These are phyloP conservation scores for Pipistrellus kuhlii DNA, from an alignment of 2,797 vertebrate species.

Conservation along the genomic window DNA sequence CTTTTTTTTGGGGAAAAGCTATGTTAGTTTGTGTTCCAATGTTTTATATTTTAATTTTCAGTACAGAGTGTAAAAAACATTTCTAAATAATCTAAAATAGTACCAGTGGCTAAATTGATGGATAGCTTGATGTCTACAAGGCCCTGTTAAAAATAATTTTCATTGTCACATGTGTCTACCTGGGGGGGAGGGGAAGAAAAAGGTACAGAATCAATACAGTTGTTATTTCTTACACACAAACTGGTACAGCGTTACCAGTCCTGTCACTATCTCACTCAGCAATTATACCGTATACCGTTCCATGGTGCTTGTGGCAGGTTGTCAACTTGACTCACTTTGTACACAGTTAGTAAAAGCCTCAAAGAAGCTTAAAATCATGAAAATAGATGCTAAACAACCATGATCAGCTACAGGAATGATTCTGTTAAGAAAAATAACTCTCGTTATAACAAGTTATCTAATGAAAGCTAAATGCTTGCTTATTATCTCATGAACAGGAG, in stretches of 20 bases:
- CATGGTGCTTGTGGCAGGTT: background rate
- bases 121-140: background rate
- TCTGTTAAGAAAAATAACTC: background rate
- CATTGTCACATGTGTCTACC: background rate
- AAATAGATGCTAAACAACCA: slow-evolving; percentile 5
- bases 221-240: background rate
- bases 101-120: background rate
- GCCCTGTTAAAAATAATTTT: background rate
- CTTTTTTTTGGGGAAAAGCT: background rate
- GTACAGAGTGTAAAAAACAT: background rate
- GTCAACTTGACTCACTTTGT: background rate
- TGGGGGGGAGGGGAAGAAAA: background rate
- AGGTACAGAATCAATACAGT: background rate
- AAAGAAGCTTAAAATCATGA: background rate
- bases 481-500: background rate
- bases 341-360: background rate
- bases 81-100: background rate
- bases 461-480: background rate
- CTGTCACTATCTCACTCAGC: background rate
- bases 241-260: background rate
- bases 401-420: background rate
- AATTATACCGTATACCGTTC: background rate
- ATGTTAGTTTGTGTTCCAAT: background rate
- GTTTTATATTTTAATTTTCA: slow-evolving; percentile 24
- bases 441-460: background rate